Percentiles rank a stretch among this genome's conserved stretches.
phyloP scores from a whole-genome alignment of 2,888 invertebrate species.

The Pheosia tremula region DNA sequence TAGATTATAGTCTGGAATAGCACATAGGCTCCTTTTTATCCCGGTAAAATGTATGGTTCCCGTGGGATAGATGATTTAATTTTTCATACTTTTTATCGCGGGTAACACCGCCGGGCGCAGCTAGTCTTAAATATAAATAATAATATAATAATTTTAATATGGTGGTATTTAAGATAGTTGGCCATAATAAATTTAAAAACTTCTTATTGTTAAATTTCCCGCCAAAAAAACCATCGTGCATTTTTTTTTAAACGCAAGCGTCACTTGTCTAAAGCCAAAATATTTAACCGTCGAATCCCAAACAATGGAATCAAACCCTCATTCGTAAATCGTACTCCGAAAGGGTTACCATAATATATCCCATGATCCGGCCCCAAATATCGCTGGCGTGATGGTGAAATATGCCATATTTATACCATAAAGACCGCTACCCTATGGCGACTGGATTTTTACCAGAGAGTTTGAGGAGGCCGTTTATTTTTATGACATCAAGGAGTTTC shows the following conservation, averaged over 20 bases:
- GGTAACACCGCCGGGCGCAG: too few relatives aligned
- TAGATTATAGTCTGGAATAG: too few relatives aligned
- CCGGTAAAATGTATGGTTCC: too few relatives aligned
- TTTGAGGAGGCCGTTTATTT: conserved; percentile 56
- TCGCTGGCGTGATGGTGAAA: conserved; percentile 56
- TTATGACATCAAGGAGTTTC: conserved; percentile 47
- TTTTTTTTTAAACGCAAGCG: neutral
- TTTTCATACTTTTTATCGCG: too few relatives aligned
- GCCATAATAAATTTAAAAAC: too few relatives aligned
- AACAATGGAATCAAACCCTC: conserved; percentile 44
- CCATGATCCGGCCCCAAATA: conserved; percentile 49
- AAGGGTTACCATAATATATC: conserved; percentile 58
- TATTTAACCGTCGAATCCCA: conserved; percentile 12
- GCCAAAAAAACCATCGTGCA: too few relatives aligned
- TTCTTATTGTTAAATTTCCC: too few relatives aligned
- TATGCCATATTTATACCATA: conserved; percentile 54
- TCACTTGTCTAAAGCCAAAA: neutral
- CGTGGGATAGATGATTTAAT: too few relatives aligned
- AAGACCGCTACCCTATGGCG: conserved; percentile 42
- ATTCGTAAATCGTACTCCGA: conserved; percentile 41
- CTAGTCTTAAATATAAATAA: too few relatives aligned
- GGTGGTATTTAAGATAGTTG: too few relatives aligned
- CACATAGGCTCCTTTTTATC: too few relatives aligned
- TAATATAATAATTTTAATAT: too few relatives aligned
- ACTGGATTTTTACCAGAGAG: conserved; percentile 47